These are phyloP conservation scores for Drosophila neotestacea DNA, from an alignment of 2,888 invertebrate species.

Conservation along the genomic window DNA sequence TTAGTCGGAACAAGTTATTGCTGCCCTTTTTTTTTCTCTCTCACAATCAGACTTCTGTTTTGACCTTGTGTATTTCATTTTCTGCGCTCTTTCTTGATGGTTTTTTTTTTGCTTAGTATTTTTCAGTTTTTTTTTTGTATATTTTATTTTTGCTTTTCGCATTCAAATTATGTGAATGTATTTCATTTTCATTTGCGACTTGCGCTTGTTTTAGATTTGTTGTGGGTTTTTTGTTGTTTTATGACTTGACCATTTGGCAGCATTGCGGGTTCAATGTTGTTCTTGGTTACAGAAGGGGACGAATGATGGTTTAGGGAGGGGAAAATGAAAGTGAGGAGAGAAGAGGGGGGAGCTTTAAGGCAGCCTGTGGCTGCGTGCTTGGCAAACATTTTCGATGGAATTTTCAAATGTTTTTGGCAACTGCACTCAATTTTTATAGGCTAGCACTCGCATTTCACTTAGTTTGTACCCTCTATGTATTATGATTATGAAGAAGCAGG, in stretches of 20 bases:
- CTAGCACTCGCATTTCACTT: slow-evolving; percentile 59
- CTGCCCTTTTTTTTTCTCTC: slow-evolving; percentile 12
- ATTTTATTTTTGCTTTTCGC: slow-evolving; percentile 21
- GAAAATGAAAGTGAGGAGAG: neutral
- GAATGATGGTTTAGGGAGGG: neutral
- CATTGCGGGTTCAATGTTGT: slow-evolving; percentile 28
- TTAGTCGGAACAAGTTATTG: slow-evolving; percentile 27
- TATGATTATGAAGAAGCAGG: slow-evolving; percentile 17
- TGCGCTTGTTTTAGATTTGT: slow-evolving; percentile 55
- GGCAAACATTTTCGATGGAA: slow-evolving; percentile 58
- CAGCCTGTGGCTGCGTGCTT: slow-evolving; percentile 47
- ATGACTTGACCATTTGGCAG: slow-evolving; percentile 67
- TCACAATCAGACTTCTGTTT: slow-evolving; percentile 9
- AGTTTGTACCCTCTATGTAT: slow-evolving; percentile 17
- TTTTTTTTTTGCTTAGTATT: neutral
- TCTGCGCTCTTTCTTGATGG: slow-evolving; percentile 14
- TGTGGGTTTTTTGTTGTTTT: slow-evolving; percentile 42
- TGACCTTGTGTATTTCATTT: slow-evolving; percentile 44
- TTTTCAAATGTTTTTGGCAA: slow-evolving; percentile 60
- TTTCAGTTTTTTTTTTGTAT: neutral
- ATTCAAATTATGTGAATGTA: slow-evolving; percentile 71
- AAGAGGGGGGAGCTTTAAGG: slow-evolving; percentile 4
- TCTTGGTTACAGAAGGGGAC: neutral
- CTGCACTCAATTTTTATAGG: slow-evolving; percentile 74
- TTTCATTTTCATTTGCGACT: slow-evolving; percentile 65